Percentiles rank a stretch among this genome's conserved stretches.
Evolutionary conservation across 2,888 invertebrate genomes (phyloP).

Genomic region (Podabrus alpinus): DNA sequence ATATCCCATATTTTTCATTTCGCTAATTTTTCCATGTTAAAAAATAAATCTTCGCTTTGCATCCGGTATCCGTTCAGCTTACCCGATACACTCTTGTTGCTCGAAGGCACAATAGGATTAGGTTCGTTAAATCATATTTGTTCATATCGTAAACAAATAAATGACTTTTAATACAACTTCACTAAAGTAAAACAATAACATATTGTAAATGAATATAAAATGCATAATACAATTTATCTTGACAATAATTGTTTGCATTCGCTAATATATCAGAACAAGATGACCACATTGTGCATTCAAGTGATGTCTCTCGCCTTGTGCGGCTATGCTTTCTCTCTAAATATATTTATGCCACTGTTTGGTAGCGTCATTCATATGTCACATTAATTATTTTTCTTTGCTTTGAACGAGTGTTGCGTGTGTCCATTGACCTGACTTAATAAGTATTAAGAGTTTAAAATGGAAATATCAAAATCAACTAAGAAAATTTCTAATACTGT

Average conservation of each 20-base stretch:
- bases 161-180: not conserved
- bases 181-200: slow-evolving; percentile 29
- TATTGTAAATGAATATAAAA: slow-evolving; percentile 30
- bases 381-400: slow-evolving; percentile 35
- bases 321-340: slow-evolving; percentile 30
- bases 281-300: slow-evolving; percentile 31
- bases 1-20: no score
- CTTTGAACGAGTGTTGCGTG: slow-evolving; percentile 31
- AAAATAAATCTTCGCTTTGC: no score
- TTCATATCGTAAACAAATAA: not conserved
- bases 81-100: not conserved
- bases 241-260: slow-evolving; percentile 33
- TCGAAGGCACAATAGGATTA: not conserved
- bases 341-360: slow-evolving; percentile 33
- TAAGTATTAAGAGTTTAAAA: not conserved
- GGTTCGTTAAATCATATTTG: not conserved
- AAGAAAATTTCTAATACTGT: not conserved
- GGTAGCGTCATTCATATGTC: slow-evolving; percentile 38
- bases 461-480: not conserved
- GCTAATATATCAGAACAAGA: slow-evolving; percentile 27
- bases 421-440: slow-evolving; percentile 27
- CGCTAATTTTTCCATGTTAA: no score
- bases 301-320: slow-evolving; percentile 30
- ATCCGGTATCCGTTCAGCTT: no score
- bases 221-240: slow-evolving; percentile 30